phyloP scores from a whole-genome alignment of 2,888 invertebrate species.

The Hypercompe scribonia region DNA sequence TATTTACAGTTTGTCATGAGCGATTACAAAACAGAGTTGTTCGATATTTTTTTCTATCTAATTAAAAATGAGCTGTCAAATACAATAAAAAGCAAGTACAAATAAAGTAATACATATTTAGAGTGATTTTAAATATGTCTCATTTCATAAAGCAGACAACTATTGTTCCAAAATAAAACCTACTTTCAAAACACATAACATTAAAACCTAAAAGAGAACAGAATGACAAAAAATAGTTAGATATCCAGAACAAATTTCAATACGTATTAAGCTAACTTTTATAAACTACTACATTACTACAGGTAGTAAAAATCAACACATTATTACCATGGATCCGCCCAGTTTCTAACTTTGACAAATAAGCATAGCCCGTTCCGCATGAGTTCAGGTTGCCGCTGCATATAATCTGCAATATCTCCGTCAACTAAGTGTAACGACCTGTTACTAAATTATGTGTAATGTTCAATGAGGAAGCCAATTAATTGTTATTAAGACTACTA shows the following conservation, averaged over 20 bases:
- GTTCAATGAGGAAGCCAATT: no score
- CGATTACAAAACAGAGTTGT: not conserved
- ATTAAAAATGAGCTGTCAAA: not conserved
- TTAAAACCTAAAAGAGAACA: not conserved
- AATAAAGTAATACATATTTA: not conserved
- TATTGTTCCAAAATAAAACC: not conserved
- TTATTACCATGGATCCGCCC: not conserved
- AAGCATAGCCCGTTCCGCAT: no score
- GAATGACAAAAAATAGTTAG: no score
- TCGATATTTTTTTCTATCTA: not conserved
- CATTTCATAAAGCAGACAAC: not conserved
- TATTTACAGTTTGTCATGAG: not conserved
- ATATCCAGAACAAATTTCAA: no score
- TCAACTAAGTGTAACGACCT: not conserved
- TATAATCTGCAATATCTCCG: no score
- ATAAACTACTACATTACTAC: not conserved
- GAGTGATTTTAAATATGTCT: not conserved
- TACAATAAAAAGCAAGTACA: not conserved
- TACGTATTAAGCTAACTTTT: not conserved
- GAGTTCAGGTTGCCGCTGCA: no score
- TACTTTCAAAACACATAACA: not conserved
- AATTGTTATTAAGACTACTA: no score
- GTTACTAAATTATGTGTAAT: not conserved
- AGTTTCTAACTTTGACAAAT: not conserved
- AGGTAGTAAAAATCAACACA: not conserved